Conservation (phyloP, 2,888 invertebrate species). For the Agrypnus murinus region DNA sequence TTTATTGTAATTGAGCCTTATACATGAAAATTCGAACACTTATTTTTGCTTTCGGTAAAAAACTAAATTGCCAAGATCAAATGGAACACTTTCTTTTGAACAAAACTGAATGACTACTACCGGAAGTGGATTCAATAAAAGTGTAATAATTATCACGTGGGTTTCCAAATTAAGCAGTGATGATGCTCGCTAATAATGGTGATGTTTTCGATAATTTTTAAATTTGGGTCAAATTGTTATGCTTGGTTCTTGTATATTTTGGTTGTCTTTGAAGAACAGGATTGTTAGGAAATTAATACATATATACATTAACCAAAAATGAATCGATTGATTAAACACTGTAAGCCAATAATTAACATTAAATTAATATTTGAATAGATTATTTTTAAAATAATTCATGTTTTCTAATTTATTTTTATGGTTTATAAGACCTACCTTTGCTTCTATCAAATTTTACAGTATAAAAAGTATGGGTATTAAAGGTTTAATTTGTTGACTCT, state of each 20-base stretch:
- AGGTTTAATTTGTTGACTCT: no score
- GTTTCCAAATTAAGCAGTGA: neutral
- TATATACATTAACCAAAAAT: no score
- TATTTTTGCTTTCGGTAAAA: neutral
- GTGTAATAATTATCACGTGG: slow-evolving; percentile 1
- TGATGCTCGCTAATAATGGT: slow-evolving; percentile 1
- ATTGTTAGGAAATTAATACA: no score
- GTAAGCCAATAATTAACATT: no score
- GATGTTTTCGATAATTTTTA: neutral
- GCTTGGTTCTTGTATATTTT: neutral
- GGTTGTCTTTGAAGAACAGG: neutral
- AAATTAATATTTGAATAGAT: no score
- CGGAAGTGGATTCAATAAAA: slow-evolving; percentile 5
- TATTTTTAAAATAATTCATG: no score
- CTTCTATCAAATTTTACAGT: no score
- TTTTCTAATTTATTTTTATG: no score
- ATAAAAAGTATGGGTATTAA: no score
- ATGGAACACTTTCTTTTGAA: slow-evolving; percentile 20
- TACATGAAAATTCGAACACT: neutral
- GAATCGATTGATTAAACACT: no score
- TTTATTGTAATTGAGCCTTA: neutral
- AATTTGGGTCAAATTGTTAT: slow-evolving; percentile 6
- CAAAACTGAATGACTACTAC: slow-evolving; percentile 11
- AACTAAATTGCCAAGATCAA: neutral
- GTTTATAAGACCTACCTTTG: no score